Evolutionary conservation across 2,888 invertebrate genomes (phyloP).

Genomic region (Sericinus montela): DNA sequence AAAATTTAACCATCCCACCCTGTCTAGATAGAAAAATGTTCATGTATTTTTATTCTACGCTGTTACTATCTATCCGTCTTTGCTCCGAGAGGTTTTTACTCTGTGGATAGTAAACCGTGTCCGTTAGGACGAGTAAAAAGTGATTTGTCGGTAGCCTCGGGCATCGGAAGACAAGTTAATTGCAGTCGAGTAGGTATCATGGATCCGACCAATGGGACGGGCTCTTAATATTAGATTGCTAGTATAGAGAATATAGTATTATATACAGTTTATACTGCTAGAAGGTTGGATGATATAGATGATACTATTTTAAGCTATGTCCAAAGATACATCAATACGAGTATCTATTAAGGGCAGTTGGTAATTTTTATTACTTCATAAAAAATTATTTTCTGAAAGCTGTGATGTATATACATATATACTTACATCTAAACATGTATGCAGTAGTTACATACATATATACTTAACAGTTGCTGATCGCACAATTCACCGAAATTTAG

Average conservation of each 20-base stretch:
- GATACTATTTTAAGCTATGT: too few relatives aligned
- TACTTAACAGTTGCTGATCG: too few relatives aligned
- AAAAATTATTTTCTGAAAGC: too few relatives aligned
- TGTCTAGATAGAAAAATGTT: conserved; percentile 22
- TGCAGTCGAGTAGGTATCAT: conserved; percentile 63
- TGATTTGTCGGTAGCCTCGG: conserved; percentile 62
- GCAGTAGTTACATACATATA: too few relatives aligned
- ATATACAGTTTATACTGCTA: conserved; percentile 1
- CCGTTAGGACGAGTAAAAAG: conserved; percentile 45
- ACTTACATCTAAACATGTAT: too few relatives aligned
- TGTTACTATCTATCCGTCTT: not conserved
- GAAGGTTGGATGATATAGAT: not conserved
- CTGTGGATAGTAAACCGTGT: conserved; percentile 12
- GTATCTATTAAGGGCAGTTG: too few relatives aligned
- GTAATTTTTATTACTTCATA: too few relatives aligned
- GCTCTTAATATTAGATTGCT: conserved; percentile 47
- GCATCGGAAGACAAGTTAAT: conserved; percentile 66
- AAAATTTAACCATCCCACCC: conserved; percentile 42
- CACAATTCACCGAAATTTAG: too few relatives aligned
- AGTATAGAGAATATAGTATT: conserved; percentile 10
- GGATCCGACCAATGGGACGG: conserved; percentile 63
- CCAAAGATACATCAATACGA: too few relatives aligned
- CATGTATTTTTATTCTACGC: not conserved
- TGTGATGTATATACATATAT: too few relatives aligned
- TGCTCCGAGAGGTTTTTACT: conserved; percentile 2